Evolutionary conservation across 2,113 vertebrate species (phyloP).

Genomic region (Riparia riparia): DNA sequence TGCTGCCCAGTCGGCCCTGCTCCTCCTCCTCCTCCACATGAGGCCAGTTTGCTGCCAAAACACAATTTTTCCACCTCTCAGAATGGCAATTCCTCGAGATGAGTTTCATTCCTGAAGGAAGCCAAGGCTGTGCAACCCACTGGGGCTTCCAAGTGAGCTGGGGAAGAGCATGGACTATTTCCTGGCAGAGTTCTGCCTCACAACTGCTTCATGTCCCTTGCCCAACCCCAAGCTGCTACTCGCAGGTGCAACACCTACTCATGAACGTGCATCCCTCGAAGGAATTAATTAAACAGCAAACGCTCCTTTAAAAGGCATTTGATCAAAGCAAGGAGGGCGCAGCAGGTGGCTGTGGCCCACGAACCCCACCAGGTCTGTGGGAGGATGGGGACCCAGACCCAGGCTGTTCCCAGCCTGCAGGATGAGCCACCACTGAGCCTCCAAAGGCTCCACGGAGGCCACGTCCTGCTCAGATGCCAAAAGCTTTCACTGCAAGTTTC

Average conservation of each 20-base stretch:
- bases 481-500: not conserved
- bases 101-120: not conserved
- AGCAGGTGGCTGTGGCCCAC: accelerated
- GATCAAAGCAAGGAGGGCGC: accelerated
- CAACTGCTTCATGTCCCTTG: not conserved
- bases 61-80: not conserved
- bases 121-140: not conserved
- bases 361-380: accelerated
- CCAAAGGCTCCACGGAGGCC: not conserved
- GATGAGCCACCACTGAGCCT: accelerated
- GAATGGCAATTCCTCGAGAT: not conserved
- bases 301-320: not conserved
- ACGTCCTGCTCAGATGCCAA: accelerated
- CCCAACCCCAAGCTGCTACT: not conserved
- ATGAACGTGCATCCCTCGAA: accelerated
- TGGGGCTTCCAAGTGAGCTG: not conserved
- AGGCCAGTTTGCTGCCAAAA: not conserved
- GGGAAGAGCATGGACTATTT: accelerated
- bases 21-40: not conserved
- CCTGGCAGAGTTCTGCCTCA: not conserved
- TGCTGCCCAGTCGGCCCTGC: not conserved
- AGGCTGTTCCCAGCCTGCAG: not conserved
- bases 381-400: accelerated
- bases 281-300: not conserved
- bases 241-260: accelerated